Percentiles rank a stretch among this genome's conserved stretches.
phyloP scores from a whole-genome alignment of 2,888 invertebrate species.

The Torymus tubicola region DNA sequence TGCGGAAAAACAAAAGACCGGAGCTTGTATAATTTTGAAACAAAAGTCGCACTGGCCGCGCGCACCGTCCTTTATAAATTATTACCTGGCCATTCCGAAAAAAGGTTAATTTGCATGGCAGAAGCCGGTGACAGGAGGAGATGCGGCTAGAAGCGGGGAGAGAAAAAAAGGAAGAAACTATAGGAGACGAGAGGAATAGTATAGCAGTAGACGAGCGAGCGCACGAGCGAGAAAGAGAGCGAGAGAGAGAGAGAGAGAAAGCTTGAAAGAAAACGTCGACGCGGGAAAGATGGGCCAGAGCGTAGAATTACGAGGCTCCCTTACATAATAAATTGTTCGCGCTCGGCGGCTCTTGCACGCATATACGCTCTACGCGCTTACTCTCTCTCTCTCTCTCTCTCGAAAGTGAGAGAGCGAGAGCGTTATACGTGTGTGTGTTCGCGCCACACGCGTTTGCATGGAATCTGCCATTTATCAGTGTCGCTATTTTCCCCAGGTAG shows the following conservation, averaged over 20 bases:
- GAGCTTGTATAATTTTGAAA: too few relatives aligned
- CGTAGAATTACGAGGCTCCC: conserved; percentile 46
- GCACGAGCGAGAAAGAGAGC: not conserved
- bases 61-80: not conserved
- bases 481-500: conserved; percentile 42
- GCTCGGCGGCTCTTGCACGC: conserved; percentile 5
- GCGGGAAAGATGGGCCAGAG: conserved; percentile 36
- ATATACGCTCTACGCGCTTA: too few relatives aligned
- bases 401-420: too few relatives aligned
- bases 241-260: conserved; percentile 1
- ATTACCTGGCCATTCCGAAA: not conserved
- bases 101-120: conserved; percentile 13
- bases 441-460: conserved; percentile 28
- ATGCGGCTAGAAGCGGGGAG: not conserved
- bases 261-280: conserved; percentile 44
- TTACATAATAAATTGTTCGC: conserved; percentile 49
- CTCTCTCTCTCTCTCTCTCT: too few relatives aligned
- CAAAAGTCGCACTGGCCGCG: not conserved
- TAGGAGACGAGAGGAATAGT: too few relatives aligned
- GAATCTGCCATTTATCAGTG: conserved; percentile 52
- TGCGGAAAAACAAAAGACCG: too few relatives aligned
- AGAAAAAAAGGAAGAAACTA: too few relatives aligned
- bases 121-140: too few relatives aligned
- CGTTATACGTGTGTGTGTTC: too few relatives aligned
- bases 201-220: not conserved